phyloP scores from a whole-genome alignment of 2,888 invertebrate species.

The Harpalus rufipes region DNA sequence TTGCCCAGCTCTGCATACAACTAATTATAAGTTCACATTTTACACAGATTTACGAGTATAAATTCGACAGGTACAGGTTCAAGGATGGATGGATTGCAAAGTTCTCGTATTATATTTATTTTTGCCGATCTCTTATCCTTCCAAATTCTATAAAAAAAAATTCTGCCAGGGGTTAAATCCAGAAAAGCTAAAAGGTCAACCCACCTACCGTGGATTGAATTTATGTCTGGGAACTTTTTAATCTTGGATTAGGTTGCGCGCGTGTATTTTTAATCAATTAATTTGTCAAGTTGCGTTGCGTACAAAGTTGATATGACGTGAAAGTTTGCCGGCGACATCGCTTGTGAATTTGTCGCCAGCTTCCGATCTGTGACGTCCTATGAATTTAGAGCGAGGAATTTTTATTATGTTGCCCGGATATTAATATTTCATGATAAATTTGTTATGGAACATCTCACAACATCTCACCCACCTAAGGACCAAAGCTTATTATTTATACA shows the following conservation, averaged over 20 bases:
- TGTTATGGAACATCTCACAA: constrained; percentile 24
- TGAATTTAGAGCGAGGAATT: constrained; percentile 33
- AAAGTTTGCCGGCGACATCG: constrained; percentile 19
- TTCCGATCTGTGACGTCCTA: constrained; percentile 45
- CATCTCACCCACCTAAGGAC: not conserved
- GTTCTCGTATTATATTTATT: no score
- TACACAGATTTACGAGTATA: no score
- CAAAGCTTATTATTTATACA: constrained; percentile 30
- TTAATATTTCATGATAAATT: constrained; percentile 50
- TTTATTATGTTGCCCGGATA: constrained; percentile 49
- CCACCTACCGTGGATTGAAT: constrained; percentile 15
- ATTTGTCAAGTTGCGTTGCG: constrained; percentile 23
- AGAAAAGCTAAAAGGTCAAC: not conserved
- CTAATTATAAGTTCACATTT: no score
- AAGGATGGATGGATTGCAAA: no score
- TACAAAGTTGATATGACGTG: constrained; percentile 43
- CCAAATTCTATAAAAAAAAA: not conserved
- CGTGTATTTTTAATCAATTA: constrained; percentile 55
- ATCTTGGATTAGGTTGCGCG: constrained; percentile 6
- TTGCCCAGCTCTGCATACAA: no score
- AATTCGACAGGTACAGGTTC: no score
- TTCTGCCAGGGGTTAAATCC: not conserved
- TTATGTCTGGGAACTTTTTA: constrained; percentile 43
- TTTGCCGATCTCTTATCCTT: not conserved
- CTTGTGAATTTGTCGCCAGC: constrained; percentile 48